These are phyloP conservation scores for Parasteatoda tepidariorum DNA, from an alignment of 1,140 invertebrate genomes.

Conservation along the genomic window DNA sequence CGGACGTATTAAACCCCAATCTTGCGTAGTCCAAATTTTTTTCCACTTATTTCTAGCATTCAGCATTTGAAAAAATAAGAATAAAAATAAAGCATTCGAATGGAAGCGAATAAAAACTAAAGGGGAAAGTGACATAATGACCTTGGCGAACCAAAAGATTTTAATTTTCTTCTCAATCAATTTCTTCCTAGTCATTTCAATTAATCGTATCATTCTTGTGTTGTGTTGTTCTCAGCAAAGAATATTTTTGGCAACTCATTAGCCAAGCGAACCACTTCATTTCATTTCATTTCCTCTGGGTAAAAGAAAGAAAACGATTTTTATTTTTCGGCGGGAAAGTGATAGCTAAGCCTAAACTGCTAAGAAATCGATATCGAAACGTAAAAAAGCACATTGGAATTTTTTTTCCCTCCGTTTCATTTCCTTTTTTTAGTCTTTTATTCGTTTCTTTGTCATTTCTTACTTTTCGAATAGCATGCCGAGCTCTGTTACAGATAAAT, in stretches of 20 bases:
- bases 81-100: no score
- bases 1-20: conserved; percentile 10
- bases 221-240: conserved; percentile 17
- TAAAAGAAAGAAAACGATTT: conserved; percentile 17
- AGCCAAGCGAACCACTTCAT: conserved; percentile 47
- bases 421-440: conserved; percentile 2
- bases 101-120: no score
- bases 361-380: conserved; percentile 42
- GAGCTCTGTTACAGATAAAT: conserved; percentile 35
- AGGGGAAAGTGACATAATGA: conserved; percentile 17
- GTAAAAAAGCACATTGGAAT: conserved; percentile 34
- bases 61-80: no score
- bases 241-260: conserved; percentile 57
- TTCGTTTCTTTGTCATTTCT: conserved; percentile 13
- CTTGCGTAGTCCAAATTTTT: conserved; percentile 2
- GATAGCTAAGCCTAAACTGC: conserved; percentile 50
- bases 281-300: conserved; percentile 50
- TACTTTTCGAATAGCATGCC: conserved; percentile 18
- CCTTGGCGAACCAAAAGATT: conserved; percentile 16
- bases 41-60: conserved; percentile 4
- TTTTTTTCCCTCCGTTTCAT: not conserved
- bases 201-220: conserved; percentile 55
- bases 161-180: conserved; percentile 53
- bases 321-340: conserved; percentile 29
- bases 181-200: conserved; percentile 44